Evolutionary conservation across 2,113 vertebrate genomes (phyloP).

Genomic region (Syngnathus typhle): DNA sequence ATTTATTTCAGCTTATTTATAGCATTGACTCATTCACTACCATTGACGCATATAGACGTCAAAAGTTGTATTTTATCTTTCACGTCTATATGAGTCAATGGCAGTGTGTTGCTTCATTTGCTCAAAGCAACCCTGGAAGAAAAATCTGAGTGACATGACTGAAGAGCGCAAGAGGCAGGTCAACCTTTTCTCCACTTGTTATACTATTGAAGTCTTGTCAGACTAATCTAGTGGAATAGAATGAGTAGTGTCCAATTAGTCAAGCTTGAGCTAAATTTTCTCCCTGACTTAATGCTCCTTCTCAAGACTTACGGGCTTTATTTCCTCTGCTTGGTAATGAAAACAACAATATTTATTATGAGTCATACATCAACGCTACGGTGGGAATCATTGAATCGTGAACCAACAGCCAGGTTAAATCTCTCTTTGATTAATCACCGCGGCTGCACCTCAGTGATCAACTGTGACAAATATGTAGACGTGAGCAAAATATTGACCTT

Average conservation of each 20-base stretch:
- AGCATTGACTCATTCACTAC: conserved; percentile 6
- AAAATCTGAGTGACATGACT: conserved; percentile 37
- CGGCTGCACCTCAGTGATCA: conserved; percentile 33
- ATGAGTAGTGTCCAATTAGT: conserved; percentile 24
- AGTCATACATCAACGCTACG: conserved; percentile 49
- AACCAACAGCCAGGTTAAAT: conserved; percentile 43
- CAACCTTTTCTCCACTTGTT: conserved; percentile 24
- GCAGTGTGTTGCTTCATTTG: conserved; percentile 17
- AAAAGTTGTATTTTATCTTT: no score
- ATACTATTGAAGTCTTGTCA: conserved; percentile 34
- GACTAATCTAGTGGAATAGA: conserved; percentile 34
- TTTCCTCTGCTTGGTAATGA: conserved; percentile 41
- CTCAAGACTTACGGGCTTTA: conserved; percentile 26
- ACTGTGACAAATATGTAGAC: conserved; percentile 17
- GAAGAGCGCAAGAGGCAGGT: conserved; percentile 30
- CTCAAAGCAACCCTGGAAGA: conserved; percentile 36
- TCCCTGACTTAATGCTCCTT: conserved; percentile 31
- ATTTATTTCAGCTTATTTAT: conserved; percentile 45
- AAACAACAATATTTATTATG: conserved; percentile 51
- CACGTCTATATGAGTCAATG: no score
- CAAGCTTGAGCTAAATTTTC: conserved; percentile 23
- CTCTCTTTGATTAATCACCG: conserved; percentile 50
- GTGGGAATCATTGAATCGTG: conserved; percentile 42
- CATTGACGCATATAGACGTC: no score
- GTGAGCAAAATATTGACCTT: conserved; percentile 44